Evolutionary conservation across 2,797 vertebrate species (phyloP), one percentile per base, ranked within the genome.

Genomic region (Menidia menidia): DNA sequence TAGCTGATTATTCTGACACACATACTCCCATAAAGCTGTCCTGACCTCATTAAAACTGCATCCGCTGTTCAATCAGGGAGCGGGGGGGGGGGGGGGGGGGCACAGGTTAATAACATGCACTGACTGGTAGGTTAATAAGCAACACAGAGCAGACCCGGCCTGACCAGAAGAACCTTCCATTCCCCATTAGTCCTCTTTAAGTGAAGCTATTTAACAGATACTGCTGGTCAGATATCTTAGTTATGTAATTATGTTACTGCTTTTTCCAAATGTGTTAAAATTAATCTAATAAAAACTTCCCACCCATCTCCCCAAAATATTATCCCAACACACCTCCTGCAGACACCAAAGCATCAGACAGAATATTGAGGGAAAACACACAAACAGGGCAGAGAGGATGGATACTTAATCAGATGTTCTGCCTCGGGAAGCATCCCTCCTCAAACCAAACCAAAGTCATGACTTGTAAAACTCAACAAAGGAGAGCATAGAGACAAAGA

Each of bases 321-420:
- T 61, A 58, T 44, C 60, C 61, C 75, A 87, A 94, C 93, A 86
- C 88, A 95, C 94, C 94, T 92, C 92, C 94, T 95, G 87, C 84
- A 87, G 76, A 93, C 82, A 64, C 61, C 80, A 92, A 82, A 78
- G 93, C 87, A 92, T 54, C 65, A 92, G 88, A 81, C 78, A 85
- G 83, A 84, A 78, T 82, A 82, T 56, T 85, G 81, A 87, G 67
- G 77, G 81, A 86, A 78, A 89, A 92, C 77, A 88, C 66, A 86
- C 67, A 86, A 75, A 87, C 82, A 79, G 73, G 82, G 82, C 70
- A 90, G 84, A 94, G 76, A 87, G 69, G 78, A 68, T 50, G 57
- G 60, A 75, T 25, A 10, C 10, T 75, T 79, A 43, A 70, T 88
- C 87, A 90, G 80, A 81, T 60, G 63, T 66, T 6, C 42, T 65